Percentiles rank a stretch among this genome's conserved stretches.
These are phyloP conservation scores for Scomber japonicus DNA, from an alignment of 2,113 vertebrate species.

Conservation along the genomic window DNA sequence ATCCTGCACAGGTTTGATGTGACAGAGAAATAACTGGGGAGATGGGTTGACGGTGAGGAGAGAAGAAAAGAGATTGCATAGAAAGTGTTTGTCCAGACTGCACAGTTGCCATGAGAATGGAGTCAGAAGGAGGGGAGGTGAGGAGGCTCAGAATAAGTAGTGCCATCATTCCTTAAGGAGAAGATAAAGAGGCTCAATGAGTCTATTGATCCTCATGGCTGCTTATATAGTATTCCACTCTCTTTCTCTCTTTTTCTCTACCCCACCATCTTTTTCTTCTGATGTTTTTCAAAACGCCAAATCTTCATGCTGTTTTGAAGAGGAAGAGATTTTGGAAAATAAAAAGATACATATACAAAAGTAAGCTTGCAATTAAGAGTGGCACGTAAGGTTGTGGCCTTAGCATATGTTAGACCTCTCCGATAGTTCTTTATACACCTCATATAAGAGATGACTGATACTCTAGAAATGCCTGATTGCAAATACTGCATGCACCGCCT, in stretches of 20 bases:
- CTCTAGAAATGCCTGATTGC: conserved; percentile 63
- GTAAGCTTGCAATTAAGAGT: neutral
- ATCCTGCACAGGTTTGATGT: conserved; percentile 25
- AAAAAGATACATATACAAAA: neutral
- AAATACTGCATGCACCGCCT: conserved; percentile 38
- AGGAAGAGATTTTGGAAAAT: conserved; percentile 33
- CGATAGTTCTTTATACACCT: conserved; percentile 2
- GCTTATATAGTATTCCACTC: conserved; percentile 45
- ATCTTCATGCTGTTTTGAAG: conserved; percentile 15
- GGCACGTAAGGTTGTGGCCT: neutral
- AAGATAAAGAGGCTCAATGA: conserved; percentile 79
- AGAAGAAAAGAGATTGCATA: conserved; percentile 51
- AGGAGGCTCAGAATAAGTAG: conserved; percentile 49
- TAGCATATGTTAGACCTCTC: conserved; percentile 26
- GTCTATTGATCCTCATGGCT: conserved; percentile 78
- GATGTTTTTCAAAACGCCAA: conserved; percentile 34
- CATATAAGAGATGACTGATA: conserved; percentile 43
- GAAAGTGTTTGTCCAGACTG: conserved; percentile 73
- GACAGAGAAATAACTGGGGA: conserved; percentile 41
- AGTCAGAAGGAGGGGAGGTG: conserved; percentile 56
- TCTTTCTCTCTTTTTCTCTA: neutral
- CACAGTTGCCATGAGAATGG: conserved; percentile 78
- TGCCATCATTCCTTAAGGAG: conserved; percentile 78
- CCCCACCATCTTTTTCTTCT: neutral
- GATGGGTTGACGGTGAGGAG: conserved; percentile 26